phyloP scores from a whole-genome alignment of 2,888 invertebrate genomes.

The Eudemis profundana region DNA sequence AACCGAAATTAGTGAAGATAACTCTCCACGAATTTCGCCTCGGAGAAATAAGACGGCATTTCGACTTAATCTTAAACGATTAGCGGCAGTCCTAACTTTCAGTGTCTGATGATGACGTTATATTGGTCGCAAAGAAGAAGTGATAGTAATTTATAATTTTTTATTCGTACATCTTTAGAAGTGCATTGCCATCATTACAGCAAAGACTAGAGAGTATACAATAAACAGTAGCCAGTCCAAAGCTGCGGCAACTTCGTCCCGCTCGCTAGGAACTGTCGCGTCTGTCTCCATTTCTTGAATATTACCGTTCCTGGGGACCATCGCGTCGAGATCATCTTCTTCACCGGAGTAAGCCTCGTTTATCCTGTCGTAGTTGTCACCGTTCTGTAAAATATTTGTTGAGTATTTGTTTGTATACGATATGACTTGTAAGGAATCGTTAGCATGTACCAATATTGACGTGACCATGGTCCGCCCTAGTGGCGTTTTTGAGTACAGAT shows the following conservation, averaged over 20 bases:
- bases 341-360: conserved; percentile 67
- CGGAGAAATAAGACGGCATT: too few species aligned
- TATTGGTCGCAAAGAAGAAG: too few species aligned
- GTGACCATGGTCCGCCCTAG: too few species aligned
- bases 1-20: too few species aligned
- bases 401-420: background rate
- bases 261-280: conserved; percentile 54
- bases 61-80: too few species aligned
- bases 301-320: conserved; percentile 54
- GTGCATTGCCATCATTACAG: conserved; percentile 65
- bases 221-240: conserved; percentile 70
- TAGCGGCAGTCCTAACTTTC: too few species aligned
- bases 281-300: conserved; percentile 75
- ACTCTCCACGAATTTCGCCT: too few species aligned
- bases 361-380: conserved; percentile 59
- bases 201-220: conserved; percentile 65
- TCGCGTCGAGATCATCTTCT: conserved; percentile 59
- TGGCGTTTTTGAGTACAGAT: too few species aligned
- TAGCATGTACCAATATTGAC: too few species aligned
- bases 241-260: conserved; percentile 66
- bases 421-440: too few species aligned
- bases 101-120: too few species aligned
- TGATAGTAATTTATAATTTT: background rate
- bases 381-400: conserved; percentile 49
- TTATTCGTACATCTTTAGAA: conserved; percentile 52